phyloP scores from a whole-genome alignment of 35 echinoderm and acorn worm genomes.

The Heliocidaris erythrogramma region DNA sequence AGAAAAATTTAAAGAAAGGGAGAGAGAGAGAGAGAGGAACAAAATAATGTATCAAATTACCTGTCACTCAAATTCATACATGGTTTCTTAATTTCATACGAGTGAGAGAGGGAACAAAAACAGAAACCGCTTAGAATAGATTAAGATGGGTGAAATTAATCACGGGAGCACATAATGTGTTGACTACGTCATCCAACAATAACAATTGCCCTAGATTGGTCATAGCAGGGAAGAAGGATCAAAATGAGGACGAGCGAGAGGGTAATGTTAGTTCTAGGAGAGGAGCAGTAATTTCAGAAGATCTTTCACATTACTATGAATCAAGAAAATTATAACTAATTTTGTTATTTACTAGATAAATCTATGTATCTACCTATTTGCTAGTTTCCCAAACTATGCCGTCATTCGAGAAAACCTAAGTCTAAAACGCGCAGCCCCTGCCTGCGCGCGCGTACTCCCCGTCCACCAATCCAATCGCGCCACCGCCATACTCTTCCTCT shows the following conservation, averaged over 20 bases:
- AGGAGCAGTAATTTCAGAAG: too few relatives aligned
- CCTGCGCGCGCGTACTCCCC: too few relatives aligned
- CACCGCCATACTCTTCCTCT: too few relatives aligned
- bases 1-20: too few relatives aligned
- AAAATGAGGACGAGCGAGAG: not conserved
- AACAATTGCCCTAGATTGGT: not conserved
- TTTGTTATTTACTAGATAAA: too few relatives aligned
- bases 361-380: too few relatives aligned
- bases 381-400: too few relatives aligned
- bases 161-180: not conserved
- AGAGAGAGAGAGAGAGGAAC: not conserved
- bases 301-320: not conserved
- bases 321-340: too few relatives aligned
- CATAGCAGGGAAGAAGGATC: not conserved
- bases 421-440: too few relatives aligned
- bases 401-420: too few relatives aligned
- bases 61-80: slow-evolving; percentile 1
- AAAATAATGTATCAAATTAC: not conserved
- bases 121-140: not conserved
- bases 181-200: not conserved
- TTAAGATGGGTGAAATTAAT: not conserved
- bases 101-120: not conserved
- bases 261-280: too few relatives aligned
- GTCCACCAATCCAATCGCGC: too few relatives aligned
- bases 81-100: not conserved